Conservation (phyloP, 2,113 vertebrate species). For the Oncorhynchus kisutch region DNA sequence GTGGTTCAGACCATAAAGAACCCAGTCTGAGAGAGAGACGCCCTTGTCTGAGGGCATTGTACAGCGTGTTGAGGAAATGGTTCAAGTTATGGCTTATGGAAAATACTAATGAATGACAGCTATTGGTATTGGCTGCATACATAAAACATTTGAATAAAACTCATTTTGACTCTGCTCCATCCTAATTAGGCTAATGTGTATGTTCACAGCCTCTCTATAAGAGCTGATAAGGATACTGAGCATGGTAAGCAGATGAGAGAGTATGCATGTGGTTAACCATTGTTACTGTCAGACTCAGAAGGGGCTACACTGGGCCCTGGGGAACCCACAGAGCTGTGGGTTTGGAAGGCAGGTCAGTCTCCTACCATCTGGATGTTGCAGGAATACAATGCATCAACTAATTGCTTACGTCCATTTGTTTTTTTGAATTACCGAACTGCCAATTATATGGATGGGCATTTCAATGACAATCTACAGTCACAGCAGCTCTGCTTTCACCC, state of each 20-base stretch:
- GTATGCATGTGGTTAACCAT: too few species aligned
- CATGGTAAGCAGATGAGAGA: too few species aligned
- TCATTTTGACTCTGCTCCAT: not conserved
- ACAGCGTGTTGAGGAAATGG: slow-evolving; percentile 8
- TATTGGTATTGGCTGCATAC: not conserved
- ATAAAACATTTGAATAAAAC: not conserved
- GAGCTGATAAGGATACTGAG: too few species aligned
- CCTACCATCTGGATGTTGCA: not conserved
- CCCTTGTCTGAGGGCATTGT: slow-evolving; percentile 10
- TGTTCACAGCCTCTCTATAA: too few species aligned
- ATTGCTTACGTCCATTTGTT: not conserved
- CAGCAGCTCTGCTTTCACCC: not conserved
- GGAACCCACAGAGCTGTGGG: not conserved
- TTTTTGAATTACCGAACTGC: not conserved
- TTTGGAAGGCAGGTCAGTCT: not conserved
- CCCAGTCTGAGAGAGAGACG: not conserved
- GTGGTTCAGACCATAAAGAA: not conserved
- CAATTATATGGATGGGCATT: not conserved
- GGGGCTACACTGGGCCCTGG: too few species aligned
- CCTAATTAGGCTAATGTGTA: not conserved
- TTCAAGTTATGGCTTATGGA: not conserved
- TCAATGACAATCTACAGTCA: not conserved
- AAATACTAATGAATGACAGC: not conserved
- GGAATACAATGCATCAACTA: not conserved
- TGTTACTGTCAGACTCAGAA: too few species aligned